phyloP scores from a whole-genome alignment of 2,888 invertebrate species.

The Amiota communis region DNA sequence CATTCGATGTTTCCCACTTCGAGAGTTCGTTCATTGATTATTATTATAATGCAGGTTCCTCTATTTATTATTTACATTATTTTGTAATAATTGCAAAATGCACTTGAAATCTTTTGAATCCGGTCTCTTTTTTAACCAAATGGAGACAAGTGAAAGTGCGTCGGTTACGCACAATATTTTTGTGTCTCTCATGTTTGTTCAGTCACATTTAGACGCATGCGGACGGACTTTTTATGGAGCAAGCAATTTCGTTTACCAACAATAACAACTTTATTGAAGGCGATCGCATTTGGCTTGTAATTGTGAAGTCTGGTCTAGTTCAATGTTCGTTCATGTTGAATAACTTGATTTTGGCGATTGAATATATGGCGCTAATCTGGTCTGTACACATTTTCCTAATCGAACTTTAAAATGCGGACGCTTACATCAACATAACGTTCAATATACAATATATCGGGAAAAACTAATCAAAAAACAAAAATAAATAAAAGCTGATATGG shows the following conservation, averaged over 20 bases:
- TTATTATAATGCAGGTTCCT: too few species aligned
- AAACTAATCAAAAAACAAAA: too few species aligned
- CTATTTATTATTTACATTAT: too few species aligned
- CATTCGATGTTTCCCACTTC: too few species aligned
- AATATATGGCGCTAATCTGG: conserved; percentile 27
- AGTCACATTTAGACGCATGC: conserved; percentile 11
- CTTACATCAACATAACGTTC: background rate
- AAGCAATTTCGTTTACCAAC: background rate
- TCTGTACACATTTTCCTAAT: background rate
- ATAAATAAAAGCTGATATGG: too few species aligned
- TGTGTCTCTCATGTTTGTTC: background rate
- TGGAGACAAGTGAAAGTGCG: conserved; percentile 35
- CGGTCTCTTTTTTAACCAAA: conserved; percentile 9
- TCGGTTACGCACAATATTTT: conserved; percentile 29
- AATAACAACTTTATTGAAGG: too few species aligned
- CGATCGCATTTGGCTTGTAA: conserved; percentile 6
- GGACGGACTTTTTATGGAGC: conserved; percentile 5
- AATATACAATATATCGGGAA: background rate
- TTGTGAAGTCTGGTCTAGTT: conserved; percentile 34
- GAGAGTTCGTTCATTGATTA: too few species aligned
- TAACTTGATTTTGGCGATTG: conserved; percentile 30
- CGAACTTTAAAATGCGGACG: conserved; percentile 1
- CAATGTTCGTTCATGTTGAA: conserved; percentile 35
- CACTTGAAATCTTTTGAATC: conserved; percentile 18
- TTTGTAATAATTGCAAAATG: background rate